Percentiles rank a stretch among this genome's conserved stretches.
Evolutionary conservation across 2,888 invertebrate species (phyloP).

Genomic region (Carterocephalus palaemon): DNA sequence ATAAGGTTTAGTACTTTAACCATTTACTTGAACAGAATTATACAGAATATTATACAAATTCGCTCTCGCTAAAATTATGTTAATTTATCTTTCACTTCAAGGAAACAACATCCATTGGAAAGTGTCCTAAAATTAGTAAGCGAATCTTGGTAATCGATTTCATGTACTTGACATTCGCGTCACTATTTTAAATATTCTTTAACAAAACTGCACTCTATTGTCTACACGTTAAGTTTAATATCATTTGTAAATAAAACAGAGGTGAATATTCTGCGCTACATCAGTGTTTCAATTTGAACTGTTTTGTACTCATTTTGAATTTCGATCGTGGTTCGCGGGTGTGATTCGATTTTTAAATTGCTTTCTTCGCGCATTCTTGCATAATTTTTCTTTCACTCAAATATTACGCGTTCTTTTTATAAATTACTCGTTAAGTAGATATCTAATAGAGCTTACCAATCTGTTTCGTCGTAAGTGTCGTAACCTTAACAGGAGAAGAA

Average conservation of each 20-base stretch:
- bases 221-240: constrained; percentile 35
- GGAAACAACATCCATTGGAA: constrained; percentile 54
- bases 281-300: constrained; percentile 41
- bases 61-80: constrained; percentile 38
- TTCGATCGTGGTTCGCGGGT: constrained; percentile 46
- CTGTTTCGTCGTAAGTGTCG: no score
- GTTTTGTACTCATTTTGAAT: constrained; percentile 55
- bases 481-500: no score
- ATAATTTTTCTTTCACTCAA: no score
- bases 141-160: constrained; percentile 60
- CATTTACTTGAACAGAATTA: no score
- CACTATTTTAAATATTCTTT: constrained; percentile 30
- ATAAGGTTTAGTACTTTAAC: no score
- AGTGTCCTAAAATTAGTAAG: constrained; percentile 58
- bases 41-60: no score
- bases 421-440: not conserved
- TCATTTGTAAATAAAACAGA: constrained; percentile 18
- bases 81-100: constrained; percentile 49
- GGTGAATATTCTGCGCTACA: constrained; percentile 42
- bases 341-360: constrained; percentile 55
- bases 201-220: constrained; percentile 37
- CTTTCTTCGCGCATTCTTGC: constrained; percentile 40
- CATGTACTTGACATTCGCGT: constrained; percentile 72
- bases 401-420: constrained; percentile 15
- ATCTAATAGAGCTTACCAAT: no score